Percentiles rank a stretch among this genome's conserved stretches.
These are phyloP conservation scores for Prunella fulvescens DNA, from an alignment of 2,113 vertebrate genomes.

Conservation along the genomic window DNA sequence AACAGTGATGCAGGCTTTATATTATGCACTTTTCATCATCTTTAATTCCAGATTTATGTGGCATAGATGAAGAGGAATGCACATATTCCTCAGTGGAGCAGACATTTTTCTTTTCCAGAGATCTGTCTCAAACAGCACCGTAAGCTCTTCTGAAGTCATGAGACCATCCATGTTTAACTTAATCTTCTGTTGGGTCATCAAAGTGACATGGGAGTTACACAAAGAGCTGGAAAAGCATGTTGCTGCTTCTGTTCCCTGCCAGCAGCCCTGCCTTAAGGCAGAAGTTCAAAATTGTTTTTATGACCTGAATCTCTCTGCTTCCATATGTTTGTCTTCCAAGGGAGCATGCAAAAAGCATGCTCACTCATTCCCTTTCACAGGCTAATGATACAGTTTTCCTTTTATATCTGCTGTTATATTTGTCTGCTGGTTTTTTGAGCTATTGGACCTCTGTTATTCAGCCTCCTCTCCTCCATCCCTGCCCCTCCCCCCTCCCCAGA, in stretches of 20 bases:
- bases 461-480: background rate
- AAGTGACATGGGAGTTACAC: background rate
- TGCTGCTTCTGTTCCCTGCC: background rate
- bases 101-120: background rate
- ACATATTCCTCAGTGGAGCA: background rate
- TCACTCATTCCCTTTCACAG: background rate
- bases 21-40: background rate
- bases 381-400: background rate
- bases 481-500: accelerated
- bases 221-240: background rate
- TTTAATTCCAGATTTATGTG: slow-evolving; percentile 1
- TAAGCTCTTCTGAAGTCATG: background rate
- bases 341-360: background rate
- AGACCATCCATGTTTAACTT: background rate
- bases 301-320: background rate
- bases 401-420: background rate
- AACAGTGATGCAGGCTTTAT: background rate
- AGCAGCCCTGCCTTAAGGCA: background rate
- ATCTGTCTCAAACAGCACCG: background rate
- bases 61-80: background rate
- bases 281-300: background rate
- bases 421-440: background rate
- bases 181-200: background rate
- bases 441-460: background rate
- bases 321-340: background rate